Evolutionary conservation across 2,113 vertebrate species (phyloP), one percentile per base, ranked within the genome.

Genomic region (Sprattus sprattus): DNA sequence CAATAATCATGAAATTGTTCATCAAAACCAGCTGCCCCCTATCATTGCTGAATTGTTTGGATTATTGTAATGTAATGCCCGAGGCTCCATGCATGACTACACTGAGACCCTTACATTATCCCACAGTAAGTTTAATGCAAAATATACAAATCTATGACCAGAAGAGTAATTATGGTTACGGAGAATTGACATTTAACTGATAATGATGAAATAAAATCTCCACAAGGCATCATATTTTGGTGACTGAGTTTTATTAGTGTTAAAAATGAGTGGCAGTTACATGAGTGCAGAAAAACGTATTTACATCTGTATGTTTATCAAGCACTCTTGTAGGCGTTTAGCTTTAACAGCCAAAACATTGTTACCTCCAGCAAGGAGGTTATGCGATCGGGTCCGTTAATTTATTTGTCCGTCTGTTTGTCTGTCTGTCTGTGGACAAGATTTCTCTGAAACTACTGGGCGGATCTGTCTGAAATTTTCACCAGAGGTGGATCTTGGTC

Each of bases 161-260:
- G 64, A 28, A 67, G 28, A 67, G n/a, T 67, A 67, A 67, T 67
- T 67, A 10, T 60, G 54, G 7, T 20, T 20, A 22, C 22, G 54
- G n/a, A 67, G 8, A 28, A 28, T 67, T 67, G 2, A 28, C 28
- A 67, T 67, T 11, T 15, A 78, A 78, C n/a, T 25, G 64, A 32
- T 32, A 25, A 71, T 71, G 10, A 32, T 9, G 11, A 28, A 78
- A 75, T 39, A 75, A 78, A 39, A 15, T 39, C 1, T 32, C 39
- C 32, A 32, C 71, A 39, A 13, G 71, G 71, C 71, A 78, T 28
- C 28, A n/a, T n/a, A 39, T 78, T 13, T 39, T 28, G 28, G 71
- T 16, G 28, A 32, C 71, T n/a, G 54, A 44, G 11, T 78, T 78
- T 78, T 78, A 78, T 78, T 78, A 78, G 71, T 78, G 25, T 78